Conservation (phyloP, 2,113 vertebrate genomes). For the Spheniscus mendiculus region DNA sequence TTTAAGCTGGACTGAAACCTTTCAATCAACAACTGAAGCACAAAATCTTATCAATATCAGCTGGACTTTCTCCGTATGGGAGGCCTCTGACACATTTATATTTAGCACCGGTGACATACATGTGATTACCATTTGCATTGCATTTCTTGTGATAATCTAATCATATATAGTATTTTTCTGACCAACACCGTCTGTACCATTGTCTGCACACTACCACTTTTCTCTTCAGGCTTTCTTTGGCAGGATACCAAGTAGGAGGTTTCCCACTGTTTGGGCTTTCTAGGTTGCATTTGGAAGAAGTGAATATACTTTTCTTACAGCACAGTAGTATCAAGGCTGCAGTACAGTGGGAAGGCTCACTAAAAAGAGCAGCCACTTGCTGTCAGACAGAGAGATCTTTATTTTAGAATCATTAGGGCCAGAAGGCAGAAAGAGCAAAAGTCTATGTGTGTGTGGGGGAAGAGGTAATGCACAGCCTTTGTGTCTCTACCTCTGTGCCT, state of each 20-base stretch:
- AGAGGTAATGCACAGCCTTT: neutral
- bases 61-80: neutral
- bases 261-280: constrained; percentile 37
- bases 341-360: neutral
- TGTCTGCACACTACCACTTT: neutral
- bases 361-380: constrained; percentile 48
- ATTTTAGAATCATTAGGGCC: constrained; percentile 7
- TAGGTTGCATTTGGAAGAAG: neutral
- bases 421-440: constrained; percentile 33
- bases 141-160: constrained; percentile 29
- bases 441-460: neutral
- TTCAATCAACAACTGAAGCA: constrained; percentile 9
- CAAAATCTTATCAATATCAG: constrained; percentile 38
- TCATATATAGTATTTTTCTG: constrained; percentile 12
- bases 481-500: neutral
- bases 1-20: constrained; percentile 10
- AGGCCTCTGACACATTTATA: constrained; percentile 7
- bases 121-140: constrained; percentile 18
- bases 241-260: constrained; percentile 23
- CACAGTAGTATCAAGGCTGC: neutral
- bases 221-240: neutral
- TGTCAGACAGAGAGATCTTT: constrained; percentile 54
- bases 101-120: neutral
- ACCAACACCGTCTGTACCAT: neutral
- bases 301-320: constrained; percentile 38